Evolutionary conservation across 2,797 vertebrate genomes (phyloP), one percentile per base, ranked within the genome.

Genomic region (Enoplosus armatus): DNA sequence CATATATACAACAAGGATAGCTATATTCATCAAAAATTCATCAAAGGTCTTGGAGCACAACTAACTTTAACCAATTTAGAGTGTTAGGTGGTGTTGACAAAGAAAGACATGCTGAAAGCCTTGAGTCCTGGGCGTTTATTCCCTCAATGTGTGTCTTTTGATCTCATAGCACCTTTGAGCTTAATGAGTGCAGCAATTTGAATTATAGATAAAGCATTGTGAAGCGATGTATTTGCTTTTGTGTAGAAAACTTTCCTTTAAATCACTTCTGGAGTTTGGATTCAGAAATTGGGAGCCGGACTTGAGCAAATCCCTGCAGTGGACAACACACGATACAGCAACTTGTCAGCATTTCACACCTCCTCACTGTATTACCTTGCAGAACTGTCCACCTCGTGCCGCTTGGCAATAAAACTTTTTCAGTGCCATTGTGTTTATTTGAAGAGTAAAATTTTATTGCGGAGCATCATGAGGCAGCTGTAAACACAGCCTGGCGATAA

Each of bases 361-460:
- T 51, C 54, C 24, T 59, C 26, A 8, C 14, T 41, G 37, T 61
- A 27, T 15, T 27, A 37, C 33, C 20, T 15, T 54, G 37, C 72
- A 61, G 74, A 80, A 37, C 20, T 48, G 33, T 73, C 66, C 31
- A 55, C 53, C 22, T 51, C 5, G 27, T 31, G n/a, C 60, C 26
- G 64, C 53, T 83, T 68, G 39, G 54, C 63, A 70, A 27, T 83
- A 72, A 84, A 81, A 72, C 48, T 16, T 77, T 74, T 50, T 69
- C 53, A 39, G 22, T 60, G 51, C 31, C 55, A 48, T 80, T 66
- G 73, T 74, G 45, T 87, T 85, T 78, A 90, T 82, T 80, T 75
- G 69, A 72, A 59, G 65, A 68, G 64, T 84, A 83, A 84, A 75
- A 39, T 82, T 77, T 87, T 80, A 87, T 82, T 15, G 47, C 50